A percentile compares a stretch with the other conserved stretches of the same genome.
These are phyloP conservation scores for Psammodynastes pulverulentus DNA, from an alignment of 2,113 vertebrate species.

Conservation along the genomic window DNA sequence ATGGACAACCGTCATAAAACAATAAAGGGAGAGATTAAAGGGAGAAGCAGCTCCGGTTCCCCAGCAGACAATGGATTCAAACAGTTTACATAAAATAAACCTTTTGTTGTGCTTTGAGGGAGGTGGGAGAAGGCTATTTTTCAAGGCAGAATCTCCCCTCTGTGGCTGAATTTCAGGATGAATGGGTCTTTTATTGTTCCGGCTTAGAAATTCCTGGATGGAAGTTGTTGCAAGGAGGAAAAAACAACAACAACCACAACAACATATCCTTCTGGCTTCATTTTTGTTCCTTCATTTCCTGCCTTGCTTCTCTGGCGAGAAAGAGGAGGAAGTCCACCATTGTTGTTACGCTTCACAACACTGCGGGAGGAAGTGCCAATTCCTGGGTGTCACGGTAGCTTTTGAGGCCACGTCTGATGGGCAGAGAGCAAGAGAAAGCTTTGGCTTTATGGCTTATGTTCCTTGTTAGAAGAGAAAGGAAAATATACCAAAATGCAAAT, in stretches of 20 bases:
- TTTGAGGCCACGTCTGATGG: neutral
- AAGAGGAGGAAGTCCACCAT: neutral
- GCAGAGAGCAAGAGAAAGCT: constrained; percentile 7
- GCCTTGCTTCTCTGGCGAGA: neutral
- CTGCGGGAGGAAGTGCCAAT: neutral
- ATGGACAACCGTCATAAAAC: constrained; percentile 62
- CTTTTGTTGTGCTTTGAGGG: neutral
- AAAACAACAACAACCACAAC: too few species aligned
- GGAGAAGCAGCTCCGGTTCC: constrained; percentile 66
- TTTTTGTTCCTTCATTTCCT: neutral
- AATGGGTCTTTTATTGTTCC: neutral
- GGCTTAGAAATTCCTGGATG: neutral
- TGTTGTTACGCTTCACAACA: neutral
- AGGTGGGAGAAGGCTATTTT: constrained; percentile 3
- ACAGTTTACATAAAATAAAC: constrained; percentile 69
- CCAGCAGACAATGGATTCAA: constrained; percentile 60
- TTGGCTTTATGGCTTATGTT: rapidly evolving
- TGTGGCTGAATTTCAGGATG: neutral
- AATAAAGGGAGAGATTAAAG: constrained; percentile 63
- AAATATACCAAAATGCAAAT: too few species aligned
- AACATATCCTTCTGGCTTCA: rapidly evolving
- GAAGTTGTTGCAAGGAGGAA: neutral
- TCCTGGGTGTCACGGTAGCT: neutral
- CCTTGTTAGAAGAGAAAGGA: neutral
- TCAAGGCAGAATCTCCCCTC: neutral